Percentiles rank a stretch among this genome's conserved stretches.
Conservation (phyloP, 92 coral and sea anemone species). For the Scolanthus callimorphus region DNA sequence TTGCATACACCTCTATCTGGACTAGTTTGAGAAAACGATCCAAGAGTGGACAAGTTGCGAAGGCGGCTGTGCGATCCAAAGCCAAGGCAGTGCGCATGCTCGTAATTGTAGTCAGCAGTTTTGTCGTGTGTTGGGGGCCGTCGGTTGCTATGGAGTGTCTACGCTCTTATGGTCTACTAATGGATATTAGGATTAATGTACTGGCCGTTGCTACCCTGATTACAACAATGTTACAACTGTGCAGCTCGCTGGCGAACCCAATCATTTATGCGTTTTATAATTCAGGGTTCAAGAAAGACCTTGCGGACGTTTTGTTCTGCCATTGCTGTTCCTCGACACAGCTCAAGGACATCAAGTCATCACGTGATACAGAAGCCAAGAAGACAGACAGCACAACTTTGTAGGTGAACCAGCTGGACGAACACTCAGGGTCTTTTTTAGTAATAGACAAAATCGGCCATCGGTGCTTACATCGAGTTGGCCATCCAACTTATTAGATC, state of each 20-base stretch:
- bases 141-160: not conserved
- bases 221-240: not conserved
- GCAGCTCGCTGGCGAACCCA: not conserved
- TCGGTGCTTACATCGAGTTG: too few relatives aligned
- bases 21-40: not conserved
- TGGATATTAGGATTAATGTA: not conserved
- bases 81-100: not conserved
- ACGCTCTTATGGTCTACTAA: not conserved
- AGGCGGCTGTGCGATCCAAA: not conserved
- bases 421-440: too few relatives aligned
- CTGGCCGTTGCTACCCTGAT: not conserved
- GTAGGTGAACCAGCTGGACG: too few relatives aligned
- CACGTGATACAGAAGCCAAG: too few relatives aligned
- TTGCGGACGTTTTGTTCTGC: too few relatives aligned
- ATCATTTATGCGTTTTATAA: not conserved
- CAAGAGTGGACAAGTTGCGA: not conserved
- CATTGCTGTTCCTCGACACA: too few relatives aligned
- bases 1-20: not conserved
- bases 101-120: not conserved
- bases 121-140: not conserved
- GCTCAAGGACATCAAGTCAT: too few relatives aligned
- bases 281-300: not conserved
- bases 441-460: too few relatives aligned
- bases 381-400: too few relatives aligned
- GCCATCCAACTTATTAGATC: too few relatives aligned